These are phyloP conservation scores for Syndactyla subalaris DNA, from an alignment of 2,797 vertebrate species.

Conservation along the genomic window DNA sequence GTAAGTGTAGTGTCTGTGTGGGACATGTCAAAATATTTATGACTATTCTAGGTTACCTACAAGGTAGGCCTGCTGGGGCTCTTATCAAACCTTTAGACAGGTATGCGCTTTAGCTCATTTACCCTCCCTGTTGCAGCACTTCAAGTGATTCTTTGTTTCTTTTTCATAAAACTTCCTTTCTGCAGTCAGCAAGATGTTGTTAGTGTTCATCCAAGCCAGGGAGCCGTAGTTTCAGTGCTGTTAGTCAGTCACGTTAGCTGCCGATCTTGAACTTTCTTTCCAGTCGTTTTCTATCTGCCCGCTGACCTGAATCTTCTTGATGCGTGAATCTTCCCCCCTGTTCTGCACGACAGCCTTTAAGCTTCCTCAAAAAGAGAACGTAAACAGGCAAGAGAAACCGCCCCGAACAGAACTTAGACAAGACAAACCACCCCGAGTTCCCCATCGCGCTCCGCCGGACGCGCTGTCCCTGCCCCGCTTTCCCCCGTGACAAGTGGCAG, in stretches of 20 bases:
- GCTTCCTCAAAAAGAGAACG: not conserved
- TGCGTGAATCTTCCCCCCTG: too few relatives aligned
- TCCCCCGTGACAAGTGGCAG: rapidly evolving
- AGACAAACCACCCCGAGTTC: not conserved
- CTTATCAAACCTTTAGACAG: not conserved
- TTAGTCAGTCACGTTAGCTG: too few relatives aligned
- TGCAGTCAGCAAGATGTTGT: not conserved
- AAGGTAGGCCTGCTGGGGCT: not conserved
- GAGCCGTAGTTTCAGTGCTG: rapidly evolving
- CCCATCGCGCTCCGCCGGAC: rapidly evolving
- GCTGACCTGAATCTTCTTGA: not conserved
- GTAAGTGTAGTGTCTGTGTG: rapidly evolving
- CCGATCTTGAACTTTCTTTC: not conserved
- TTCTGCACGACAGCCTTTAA: rapidly evolving
- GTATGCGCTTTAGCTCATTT: not conserved
- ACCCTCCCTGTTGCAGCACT: not conserved
- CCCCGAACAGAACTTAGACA: rapidly evolving
- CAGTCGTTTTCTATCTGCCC: rapidly evolving
- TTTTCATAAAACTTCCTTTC: not conserved
- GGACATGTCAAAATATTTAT: not conserved
- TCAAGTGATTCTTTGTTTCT: not conserved
- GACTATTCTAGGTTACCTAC: not conserved
- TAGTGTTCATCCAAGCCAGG: rapidly evolving
- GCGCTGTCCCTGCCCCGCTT: not conserved
- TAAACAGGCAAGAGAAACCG: rapidly evolving